Conservation (phyloP, 2,113 vertebrate species). For the Dermatemys mawii region DNA sequence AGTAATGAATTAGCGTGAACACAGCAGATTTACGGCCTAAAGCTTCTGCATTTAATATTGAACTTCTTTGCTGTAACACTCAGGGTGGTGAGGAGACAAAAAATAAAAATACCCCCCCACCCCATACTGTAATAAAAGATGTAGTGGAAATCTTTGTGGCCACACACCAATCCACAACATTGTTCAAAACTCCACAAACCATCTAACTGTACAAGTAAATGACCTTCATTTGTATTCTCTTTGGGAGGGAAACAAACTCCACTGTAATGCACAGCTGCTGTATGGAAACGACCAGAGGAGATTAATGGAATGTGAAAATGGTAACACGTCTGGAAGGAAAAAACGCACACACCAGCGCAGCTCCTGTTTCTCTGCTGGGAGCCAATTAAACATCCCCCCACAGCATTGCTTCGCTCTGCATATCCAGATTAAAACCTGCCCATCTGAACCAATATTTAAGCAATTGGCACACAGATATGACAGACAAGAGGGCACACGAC, state of each 20-base stretch:
- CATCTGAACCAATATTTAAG: conserved; percentile 68
- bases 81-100: background rate
- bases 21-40: background rate
- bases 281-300: conserved; percentile 76
- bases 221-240: conserved; percentile 72
- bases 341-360: conserved; percentile 8
- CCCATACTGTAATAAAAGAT: conserved; percentile 64
- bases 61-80: background rate
- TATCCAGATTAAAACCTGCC: conserved; percentile 70
- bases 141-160: conserved; percentile 80
- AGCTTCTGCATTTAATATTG: conserved; percentile 1
- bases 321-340: conserved; percentile 64
- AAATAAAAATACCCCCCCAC: conserved; percentile 39
- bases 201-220: conserved; percentile 66
- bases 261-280: conserved; percentile 48
- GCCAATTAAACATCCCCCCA: conserved; percentile 75
- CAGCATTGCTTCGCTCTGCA: conserved; percentile 55
- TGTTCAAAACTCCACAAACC: conserved; percentile 70
- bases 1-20: background rate
- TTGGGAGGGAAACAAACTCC: conserved; percentile 68
- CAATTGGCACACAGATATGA: conserved; percentile 57
- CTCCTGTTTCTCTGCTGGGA: conserved; percentile 73
- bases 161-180: conserved; percentile 72
- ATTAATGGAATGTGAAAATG: conserved; percentile 72
- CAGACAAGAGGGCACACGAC: conserved; percentile 40